Base-by-base conservation (phyloP, 1,140 invertebrate species). In the Rhopalosiphum padi region DNA sequence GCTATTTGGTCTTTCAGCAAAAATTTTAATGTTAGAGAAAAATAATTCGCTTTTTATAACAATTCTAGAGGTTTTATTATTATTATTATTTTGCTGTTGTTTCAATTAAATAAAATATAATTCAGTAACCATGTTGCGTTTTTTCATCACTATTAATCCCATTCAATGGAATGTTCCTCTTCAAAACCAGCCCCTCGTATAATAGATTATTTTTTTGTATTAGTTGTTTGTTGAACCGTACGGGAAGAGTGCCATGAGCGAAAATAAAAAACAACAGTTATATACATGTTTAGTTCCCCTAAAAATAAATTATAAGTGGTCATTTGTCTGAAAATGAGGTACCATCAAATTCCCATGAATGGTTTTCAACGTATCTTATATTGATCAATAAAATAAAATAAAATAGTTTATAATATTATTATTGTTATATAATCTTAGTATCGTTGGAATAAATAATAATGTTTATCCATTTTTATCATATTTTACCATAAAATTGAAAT, bases 131-230 rank as follows among this genome's bases (percentile, higher is more conserved):
- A 89, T 89, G 51, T 89, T 89, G 22, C 35, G 35, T 89, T 89
- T 89, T 89, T 89, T 89, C 51, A 89, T 89, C 88, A 89, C 48
- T 55, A 89, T 89, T 89, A 89, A 89, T 89, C 88, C 88, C 88
- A 55, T 89, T 89, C 88, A 55, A 41, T 55, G 88, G 51, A 89
- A 89, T 55, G 51, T 53, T 55, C 3, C 88, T 89, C 51, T 89
- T 89, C 30, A 55, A 89, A 88, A 55, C 88, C 88, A 55, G 22
- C 88, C 88, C 88, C 22, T 55, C 87, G 15, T 89, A 35, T 35
- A 89, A 89, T 89, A 89, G 30, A 89, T 53, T 89, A 53, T 89
- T 53, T 53, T 89, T 89, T 89, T 89, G 35, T 89, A 89, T 55
- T 89, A 37, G 48, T 55, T 41, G 51, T 89, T 89, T 55, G 22